These are phyloP conservation scores for Papilio elwesi DNA, from an alignment of 2,888 invertebrate genomes.

Conservation along the genomic window DNA sequence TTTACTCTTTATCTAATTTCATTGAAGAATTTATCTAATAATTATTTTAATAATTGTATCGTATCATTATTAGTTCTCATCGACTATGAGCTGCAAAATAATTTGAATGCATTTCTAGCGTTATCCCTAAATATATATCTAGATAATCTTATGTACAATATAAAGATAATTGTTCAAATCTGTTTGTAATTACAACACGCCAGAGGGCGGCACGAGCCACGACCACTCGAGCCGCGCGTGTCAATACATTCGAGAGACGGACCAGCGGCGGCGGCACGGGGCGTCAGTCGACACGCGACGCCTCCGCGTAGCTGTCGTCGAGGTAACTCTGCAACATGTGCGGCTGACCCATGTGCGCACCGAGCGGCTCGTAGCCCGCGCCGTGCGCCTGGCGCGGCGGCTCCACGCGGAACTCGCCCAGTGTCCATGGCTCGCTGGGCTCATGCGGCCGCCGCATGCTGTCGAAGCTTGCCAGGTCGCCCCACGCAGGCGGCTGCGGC, in stretches of 20 bases:
- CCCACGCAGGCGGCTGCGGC: background rate
- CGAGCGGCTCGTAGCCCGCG: constrained; percentile 70
- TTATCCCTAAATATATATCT: constrained; percentile 74
- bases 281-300: constrained; percentile 76
- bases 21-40: constrained; percentile 57
- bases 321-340: constrained; percentile 66
- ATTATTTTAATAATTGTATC: constrained; percentile 58
- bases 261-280: constrained; percentile 37
- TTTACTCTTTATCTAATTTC: constrained; percentile 25
- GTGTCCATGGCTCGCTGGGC: constrained; percentile 70
- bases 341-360: constrained; percentile 60
- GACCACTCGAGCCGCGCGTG: constrained; percentile 44
- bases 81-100: constrained; percentile 78
- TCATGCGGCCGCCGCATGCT: constrained; percentile 59
- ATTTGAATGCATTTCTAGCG: constrained; percentile 76
- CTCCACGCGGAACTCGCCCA: constrained; percentile 75
- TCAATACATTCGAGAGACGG: constrained; percentile 20
- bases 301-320: constrained; percentile 71
- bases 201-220: constrained; percentile 42
- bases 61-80: constrained; percentile 63
- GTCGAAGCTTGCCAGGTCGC: constrained; percentile 66
- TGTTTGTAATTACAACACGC: constrained; percentile 61
- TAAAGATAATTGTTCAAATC: constrained; percentile 75
- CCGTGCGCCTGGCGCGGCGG: constrained; percentile 70
- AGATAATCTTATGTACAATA: constrained; percentile 81